A percentile compares a stretch with the other conserved stretches of the same genome.
Conservation (phyloP, 1,140 invertebrate genomes). For the Melanaphis sacchari region DNA sequence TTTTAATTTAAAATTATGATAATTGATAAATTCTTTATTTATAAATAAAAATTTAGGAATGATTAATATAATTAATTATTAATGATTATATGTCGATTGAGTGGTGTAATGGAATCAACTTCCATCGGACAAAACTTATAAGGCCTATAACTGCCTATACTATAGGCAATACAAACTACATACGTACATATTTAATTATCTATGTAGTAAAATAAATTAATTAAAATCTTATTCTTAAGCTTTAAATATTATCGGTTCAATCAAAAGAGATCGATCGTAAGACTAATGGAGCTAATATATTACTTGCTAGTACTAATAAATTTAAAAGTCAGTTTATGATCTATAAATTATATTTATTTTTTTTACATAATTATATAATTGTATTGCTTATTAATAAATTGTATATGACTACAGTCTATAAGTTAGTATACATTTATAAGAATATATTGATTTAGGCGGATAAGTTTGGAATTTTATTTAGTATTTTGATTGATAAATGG, state of each 20-base stretch:
- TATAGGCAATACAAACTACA: background rate
- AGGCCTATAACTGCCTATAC: too few species aligned
- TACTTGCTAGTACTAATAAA: background rate
- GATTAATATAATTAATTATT: background rate
- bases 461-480: background rate
- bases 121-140: too few species aligned
- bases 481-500: background rate
- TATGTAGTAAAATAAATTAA: background rate
- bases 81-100: background rate
- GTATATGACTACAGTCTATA: too few species aligned
- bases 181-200: background rate
- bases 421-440: too few species aligned
- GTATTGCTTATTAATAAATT: too few species aligned
- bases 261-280: background rate
- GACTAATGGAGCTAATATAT: background rate
- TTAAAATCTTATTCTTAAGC: background rate
- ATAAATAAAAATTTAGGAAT: background rate
- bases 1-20: background rate
- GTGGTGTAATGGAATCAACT: too few species aligned
- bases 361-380: too few species aligned
- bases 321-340: background rate
- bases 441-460: background rate
- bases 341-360: too few species aligned
- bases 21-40: background rate
- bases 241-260: background rate